phyloP scores from a whole-genome alignment of 1,140 invertebrate genomes.

The Lepidurus arcticus region DNA sequence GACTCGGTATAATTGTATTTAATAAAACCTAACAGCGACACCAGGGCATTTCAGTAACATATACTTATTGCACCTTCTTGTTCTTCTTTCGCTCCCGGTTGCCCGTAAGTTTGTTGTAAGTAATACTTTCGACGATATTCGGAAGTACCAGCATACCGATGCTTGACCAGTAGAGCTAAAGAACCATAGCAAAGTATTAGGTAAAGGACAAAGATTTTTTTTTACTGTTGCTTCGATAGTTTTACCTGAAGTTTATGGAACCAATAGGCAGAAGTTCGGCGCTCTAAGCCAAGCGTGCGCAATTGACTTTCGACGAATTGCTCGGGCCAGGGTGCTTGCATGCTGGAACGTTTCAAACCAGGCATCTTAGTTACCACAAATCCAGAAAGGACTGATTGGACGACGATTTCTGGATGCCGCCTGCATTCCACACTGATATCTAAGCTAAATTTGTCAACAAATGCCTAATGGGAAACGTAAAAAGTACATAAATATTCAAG shows the following conservation, averaged over 20 bases:
- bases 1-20: neutral
- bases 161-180: conserved; percentile 29
- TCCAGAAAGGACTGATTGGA: conserved; percentile 79
- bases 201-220: neutral
- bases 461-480: conserved; percentile 53
- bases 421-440: conserved; percentile 74
- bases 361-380: conserved; percentile 92
- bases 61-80: neutral
- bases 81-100: neutral
- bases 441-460: conserved; percentile 74
- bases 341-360: conserved; percentile 66
- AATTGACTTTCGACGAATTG: conserved; percentile 71
- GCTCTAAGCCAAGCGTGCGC: conserved; percentile 65
- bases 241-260: conserved; percentile 33
- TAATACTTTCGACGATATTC: neutral
- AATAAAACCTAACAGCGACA: neutral
- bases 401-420: conserved; percentile 64
- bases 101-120: conserved; percentile 7
- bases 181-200: neutral
- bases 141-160: conserved; percentile 1
- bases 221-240: neutral
- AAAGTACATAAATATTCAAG: neutral
- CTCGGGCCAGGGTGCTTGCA: conserved; percentile 70
- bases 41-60: neutral
- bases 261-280: conserved; percentile 67